Evolutionary conservation across 2,797 vertebrate species (phyloP).

Genomic region (Gymnoscopelus braueri): DNA sequence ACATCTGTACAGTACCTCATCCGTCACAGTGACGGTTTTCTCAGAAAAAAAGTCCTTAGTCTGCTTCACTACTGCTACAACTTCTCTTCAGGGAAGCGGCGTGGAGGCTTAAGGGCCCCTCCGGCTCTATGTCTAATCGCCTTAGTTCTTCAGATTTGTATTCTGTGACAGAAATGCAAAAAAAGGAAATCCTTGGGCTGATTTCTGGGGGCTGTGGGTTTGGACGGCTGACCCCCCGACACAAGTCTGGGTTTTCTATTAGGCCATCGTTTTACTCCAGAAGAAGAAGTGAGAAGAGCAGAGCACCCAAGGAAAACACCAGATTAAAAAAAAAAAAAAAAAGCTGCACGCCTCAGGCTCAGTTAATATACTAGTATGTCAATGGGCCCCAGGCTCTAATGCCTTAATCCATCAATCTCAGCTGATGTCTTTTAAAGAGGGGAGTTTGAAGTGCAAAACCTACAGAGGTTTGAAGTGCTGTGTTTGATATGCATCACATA

Average conservation of each 20-base stretch:
- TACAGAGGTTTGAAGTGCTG: constrained; percentile 27
- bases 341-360: constrained; percentile 30
- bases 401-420: constrained; percentile 44
- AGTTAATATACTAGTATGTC: constrained; percentile 46
- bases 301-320: constrained; percentile 57
- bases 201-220: constrained; percentile 55
- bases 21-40: constrained; percentile 1
- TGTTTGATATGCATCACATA: constrained; percentile 42
- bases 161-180: constrained; percentile 57
- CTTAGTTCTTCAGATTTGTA: constrained; percentile 53
- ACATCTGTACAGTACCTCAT: not conserved
- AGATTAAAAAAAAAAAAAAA: constrained; percentile 31
- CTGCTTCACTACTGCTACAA: constrained; percentile 8
- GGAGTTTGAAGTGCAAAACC: constrained; percentile 12
- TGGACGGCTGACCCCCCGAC: constrained; percentile 53
- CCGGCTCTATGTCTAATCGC: constrained; percentile 52
- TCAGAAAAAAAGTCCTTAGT: not conserved
- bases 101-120: constrained; percentile 33
- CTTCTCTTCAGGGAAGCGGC: constrained; percentile 17
- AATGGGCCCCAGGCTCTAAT: constrained; percentile 35
- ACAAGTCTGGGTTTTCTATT: constrained; percentile 73
- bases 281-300: constrained; percentile 43
- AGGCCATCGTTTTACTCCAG: constrained; percentile 57
- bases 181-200: constrained; percentile 60
- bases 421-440: constrained; percentile 39